Conservation (phyloP, 2,113 vertebrate species). For the Coptodon rendalli region DNA sequence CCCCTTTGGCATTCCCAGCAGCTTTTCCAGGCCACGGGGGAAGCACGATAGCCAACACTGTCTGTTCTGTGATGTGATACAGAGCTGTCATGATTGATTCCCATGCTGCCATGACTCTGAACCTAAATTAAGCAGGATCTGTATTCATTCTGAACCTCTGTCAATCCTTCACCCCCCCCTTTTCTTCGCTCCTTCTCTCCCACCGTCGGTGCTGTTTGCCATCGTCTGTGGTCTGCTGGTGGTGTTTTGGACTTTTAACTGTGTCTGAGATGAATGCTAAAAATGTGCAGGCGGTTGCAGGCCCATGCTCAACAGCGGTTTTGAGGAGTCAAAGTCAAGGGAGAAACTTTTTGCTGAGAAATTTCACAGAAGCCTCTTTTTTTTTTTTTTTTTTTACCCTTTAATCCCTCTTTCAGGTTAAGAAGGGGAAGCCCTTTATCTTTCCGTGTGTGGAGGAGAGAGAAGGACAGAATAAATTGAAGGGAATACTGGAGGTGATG, state of each 20-base stretch:
- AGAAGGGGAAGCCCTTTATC: slow-evolving; percentile 30
- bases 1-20: neutral
- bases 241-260: slow-evolving; percentile 16
- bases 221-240: slow-evolving; percentile 3
- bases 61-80: slow-evolving; percentile 35
- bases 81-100: slow-evolving; percentile 50
- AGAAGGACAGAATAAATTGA: neutral
- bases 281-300: slow-evolving; percentile 6
- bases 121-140: slow-evolving; percentile 21
- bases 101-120: neutral
- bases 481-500: neutral
- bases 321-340: neutral
- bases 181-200: neutral
- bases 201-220: neutral
- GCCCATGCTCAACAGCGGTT: neutral
- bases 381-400: neutral
- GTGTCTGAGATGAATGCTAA: slow-evolving; percentile 19
- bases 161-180: neutral
- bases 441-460: neutral
- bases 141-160: neutral
- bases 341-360: neutral
- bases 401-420: slow-evolving; percentile 52
- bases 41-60: slow-evolving; percentile 16
- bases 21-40: neutral
- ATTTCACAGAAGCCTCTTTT: neutral